Conservation (phyloP, 2,797 vertebrate species). For the Coregonus sp. region DNA sequence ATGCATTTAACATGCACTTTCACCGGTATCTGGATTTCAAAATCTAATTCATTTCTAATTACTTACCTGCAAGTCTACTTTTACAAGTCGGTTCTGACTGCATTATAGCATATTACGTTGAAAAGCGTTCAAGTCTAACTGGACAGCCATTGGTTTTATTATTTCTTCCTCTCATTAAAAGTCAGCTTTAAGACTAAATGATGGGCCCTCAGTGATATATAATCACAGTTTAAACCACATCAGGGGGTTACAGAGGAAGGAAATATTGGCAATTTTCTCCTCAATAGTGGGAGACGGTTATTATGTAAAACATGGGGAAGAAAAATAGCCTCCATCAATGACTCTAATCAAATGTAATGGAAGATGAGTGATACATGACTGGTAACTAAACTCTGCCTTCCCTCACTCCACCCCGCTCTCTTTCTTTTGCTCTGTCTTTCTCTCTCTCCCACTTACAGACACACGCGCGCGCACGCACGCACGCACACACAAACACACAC, state of each 20-base stretch:
- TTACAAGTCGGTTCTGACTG: constrained; percentile 33
- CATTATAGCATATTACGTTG: too few species aligned
- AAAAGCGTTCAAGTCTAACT: constrained; percentile 31
- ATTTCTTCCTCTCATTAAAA: constrained; percentile 59
- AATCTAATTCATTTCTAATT: constrained; percentile 28
- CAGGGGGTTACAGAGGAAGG: constrained; percentile 23
- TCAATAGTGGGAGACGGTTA: constrained; percentile 4
- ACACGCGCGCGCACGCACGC: too few species aligned
- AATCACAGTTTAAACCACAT: constrained; percentile 44
- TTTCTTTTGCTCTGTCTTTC: too few species aligned
- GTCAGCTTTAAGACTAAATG: constrained; percentile 56
- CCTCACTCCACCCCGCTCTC: not conserved
- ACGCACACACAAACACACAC: too few species aligned
- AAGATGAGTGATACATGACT: constrained; percentile 20
- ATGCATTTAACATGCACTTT: too few species aligned
- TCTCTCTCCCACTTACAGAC: not conserved
- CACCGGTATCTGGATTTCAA: too few species aligned
- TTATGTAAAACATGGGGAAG: constrained; percentile 17
- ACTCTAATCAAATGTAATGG: constrained; percentile 25
- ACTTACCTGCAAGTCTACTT: constrained; percentile 28
- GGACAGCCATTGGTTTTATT: constrained; percentile 51
- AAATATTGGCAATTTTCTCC: constrained; percentile 27
- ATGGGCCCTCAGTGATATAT: constrained; percentile 49
- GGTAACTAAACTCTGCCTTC: not conserved
- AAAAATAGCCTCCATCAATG: constrained; percentile 25